Conservation (phyloP, 2,797 vertebrate genomes). For the Triplophysa yarkandensis region DNA sequence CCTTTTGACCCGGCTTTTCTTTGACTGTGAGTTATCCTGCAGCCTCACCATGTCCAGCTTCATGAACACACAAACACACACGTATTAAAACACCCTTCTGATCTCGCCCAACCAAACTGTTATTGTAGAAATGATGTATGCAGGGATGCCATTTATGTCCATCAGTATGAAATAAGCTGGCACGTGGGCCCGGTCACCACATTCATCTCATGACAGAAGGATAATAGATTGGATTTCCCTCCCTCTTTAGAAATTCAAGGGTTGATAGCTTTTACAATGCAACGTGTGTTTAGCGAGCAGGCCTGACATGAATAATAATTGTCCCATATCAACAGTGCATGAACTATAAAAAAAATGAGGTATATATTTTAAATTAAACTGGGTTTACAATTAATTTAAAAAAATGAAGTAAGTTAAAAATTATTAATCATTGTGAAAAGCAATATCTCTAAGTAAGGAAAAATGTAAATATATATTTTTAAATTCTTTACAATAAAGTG, state of each 20-base stretch:
- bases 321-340: not conserved
- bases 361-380: too few species aligned
- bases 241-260: not conserved
- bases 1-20: constrained; percentile 40
- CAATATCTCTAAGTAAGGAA: too few species aligned
- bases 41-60: constrained; percentile 6
- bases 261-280: not conserved
- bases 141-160: not conserved
- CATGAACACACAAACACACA: constrained; percentile 33
- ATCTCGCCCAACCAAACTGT: not conserved
- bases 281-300: not conserved
- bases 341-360: too few species aligned
- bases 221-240: not conserved
- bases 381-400: not conserved
- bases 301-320: not conserved
- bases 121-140: not conserved
- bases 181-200: not conserved
- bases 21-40: constrained; percentile 45
- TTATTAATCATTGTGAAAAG: too few species aligned
- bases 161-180: not conserved
- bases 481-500: too few species aligned
- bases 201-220: not conserved
- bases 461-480: too few species aligned
- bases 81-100: constrained; percentile 17
- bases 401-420: too few species aligned